Conservation (phyloP, 2,888 invertebrate genomes). For the Lycophotia porphyrea region DNA sequence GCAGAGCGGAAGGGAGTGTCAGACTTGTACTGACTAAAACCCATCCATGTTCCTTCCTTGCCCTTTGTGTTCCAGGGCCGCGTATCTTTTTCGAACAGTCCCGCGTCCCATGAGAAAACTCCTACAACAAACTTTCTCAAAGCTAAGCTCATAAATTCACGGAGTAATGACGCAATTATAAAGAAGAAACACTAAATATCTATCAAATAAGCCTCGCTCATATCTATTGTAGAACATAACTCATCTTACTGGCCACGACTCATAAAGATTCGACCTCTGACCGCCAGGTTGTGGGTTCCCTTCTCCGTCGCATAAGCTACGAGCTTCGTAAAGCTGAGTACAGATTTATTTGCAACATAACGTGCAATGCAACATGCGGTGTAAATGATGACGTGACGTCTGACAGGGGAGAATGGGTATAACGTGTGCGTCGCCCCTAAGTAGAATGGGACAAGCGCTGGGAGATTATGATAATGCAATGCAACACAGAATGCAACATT, state of each 20-base stretch:
- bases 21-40: no score
- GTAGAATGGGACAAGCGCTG: background rate
- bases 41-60: no score
- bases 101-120: slow-evolving; percentile 22
- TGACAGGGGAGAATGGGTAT: background rate
- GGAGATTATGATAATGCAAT: background rate
- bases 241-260: slow-evolving; percentile 68
- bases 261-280: slow-evolving; percentile 75
- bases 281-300: slow-evolving; percentile 68
- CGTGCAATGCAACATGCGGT: background rate
- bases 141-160: slow-evolving; percentile 49
- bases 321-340: slow-evolving; percentile 44
- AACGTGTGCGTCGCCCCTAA: background rate
- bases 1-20: no score
- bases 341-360: slow-evolving; percentile 1
- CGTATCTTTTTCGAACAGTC: no score
- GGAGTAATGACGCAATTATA: slow-evolving; percentile 50
- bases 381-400: background rate
- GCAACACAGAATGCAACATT: background rate
- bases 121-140: slow-evolving; percentile 37
- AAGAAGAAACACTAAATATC: slow-evolving; percentile 59
- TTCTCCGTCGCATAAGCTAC: slow-evolving; percentile 68
- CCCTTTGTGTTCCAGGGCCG: no score
- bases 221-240: slow-evolving; percentile 54
- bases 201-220: slow-evolving; percentile 41